Percentiles rank a stretch among this genome's conserved stretches.
Conservation (phyloP, 2,113 vertebrate genomes). For the Pachycephala philippinensis region DNA sequence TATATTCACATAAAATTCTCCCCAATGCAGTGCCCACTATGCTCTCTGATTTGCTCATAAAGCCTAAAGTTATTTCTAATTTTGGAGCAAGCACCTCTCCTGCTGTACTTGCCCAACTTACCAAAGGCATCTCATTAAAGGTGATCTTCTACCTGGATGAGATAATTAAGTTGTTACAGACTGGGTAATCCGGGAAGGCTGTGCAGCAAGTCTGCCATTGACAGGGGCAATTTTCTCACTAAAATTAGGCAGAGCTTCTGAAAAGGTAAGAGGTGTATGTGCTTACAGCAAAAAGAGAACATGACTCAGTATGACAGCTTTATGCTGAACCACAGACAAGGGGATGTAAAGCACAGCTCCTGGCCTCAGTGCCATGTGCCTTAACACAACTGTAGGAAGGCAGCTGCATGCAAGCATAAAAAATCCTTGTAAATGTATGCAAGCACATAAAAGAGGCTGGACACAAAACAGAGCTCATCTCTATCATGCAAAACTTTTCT, state of each 20-base stretch:
- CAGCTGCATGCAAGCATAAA: not conserved
- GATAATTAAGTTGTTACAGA: not conserved
- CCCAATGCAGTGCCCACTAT: fast-evolving
- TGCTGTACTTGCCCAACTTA: fast-evolving
- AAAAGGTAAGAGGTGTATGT: not conserved
- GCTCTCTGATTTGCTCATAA: not conserved
- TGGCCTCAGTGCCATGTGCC: fast-evolving
- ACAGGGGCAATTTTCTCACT: not conserved
- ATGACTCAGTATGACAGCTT: not conserved
- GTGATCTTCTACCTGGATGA: not conserved
- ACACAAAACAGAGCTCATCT: not conserved
- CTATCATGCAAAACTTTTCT: not conserved
- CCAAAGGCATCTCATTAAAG: not conserved
- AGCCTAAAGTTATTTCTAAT: not conserved
- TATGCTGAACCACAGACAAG: not conserved
- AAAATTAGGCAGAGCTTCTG: not conserved
- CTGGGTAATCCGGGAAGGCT: not conserved
- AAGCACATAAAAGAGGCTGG: not conserved
- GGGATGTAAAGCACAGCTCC: not conserved
- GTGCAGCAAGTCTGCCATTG: not conserved
- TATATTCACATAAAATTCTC: not conserved
- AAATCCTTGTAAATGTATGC: not conserved
- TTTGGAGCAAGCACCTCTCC: not conserved
- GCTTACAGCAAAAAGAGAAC: not conserved
- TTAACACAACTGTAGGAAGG: not conserved